Base-by-base conservation (phyloP, 2,888 invertebrate species). In the Oxytorus armatus region DNA sequence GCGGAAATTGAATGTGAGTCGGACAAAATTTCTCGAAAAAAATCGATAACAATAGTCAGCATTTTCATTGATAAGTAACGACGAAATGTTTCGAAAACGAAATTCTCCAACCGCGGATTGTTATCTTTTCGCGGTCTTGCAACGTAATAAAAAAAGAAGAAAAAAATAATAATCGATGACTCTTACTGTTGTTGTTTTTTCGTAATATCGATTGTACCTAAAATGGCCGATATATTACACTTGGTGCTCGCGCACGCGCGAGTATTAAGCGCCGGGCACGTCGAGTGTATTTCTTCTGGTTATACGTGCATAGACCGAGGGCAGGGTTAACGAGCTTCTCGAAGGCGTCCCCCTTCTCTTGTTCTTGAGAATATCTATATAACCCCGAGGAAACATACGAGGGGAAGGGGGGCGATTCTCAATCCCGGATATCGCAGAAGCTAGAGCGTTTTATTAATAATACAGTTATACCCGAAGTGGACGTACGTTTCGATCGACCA, bases 281-380 rank as follows among this genome's bases (percentile, higher is more conserved):
- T 80, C 78, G 57, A 59, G 77, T 57, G 75, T 78, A 80, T 78
- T 83, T 78, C 65, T 81, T 82, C 63, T 81, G 66, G 42, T 79
- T 77, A 51, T 10, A 0, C 68, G 57, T 63, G 68, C 65, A 59
- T 14, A 74, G 68, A 79, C 82, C 79, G 82, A 75, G 81, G 77
- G 79, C 80, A 75, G 83, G 82, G 83, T 87, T 86, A 88, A 87
- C 84, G 82, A 86, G 85, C 82, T 78, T 76, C 83, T 79, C 79
- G 79, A 81, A 86, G 76, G 72, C 79, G 66, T 49, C 73, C 77
- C 23, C 59, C 33, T 42, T 70, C 57, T 49, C 57, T 11, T n/a
- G 39, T 80, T 84, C 80, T 77, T 75, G 39, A 69, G 76, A 61
- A 53, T 44, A 53, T 33, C 10, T 51, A 25, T 51, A 77, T 81